A percentile compares a stretch with the other conserved stretches of the same genome.
These are phyloP conservation scores for Sylvilagus bachmani DNA, from an alignment of 2,113 vertebrate species.

Conservation along the genomic window DNA sequence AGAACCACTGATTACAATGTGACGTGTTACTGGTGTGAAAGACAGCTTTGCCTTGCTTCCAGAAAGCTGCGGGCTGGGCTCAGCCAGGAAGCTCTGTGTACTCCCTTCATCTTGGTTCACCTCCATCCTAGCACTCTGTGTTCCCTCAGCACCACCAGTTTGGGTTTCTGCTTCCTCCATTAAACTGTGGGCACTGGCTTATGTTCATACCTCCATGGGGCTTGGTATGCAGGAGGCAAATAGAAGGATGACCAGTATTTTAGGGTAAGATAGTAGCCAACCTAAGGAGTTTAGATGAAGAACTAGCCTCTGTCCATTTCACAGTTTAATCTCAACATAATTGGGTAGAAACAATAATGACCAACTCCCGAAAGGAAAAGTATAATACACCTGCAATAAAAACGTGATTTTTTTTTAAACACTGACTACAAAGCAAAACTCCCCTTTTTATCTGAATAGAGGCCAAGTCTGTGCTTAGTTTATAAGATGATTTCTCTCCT, in stretches of 20 bases:
- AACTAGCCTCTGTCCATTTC: neutral
- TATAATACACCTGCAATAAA: neutral
- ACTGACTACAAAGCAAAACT: neutral
- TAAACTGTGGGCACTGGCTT: neutral
- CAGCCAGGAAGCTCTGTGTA: neutral
- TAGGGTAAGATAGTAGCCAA: neutral
- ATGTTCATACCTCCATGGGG: accelerated
- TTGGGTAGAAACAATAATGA: neutral
- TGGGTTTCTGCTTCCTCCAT: neutral
- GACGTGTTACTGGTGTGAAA: accelerated
- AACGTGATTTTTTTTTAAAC: neutral
- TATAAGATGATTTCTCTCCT: neutral
- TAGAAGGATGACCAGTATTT: neutral
- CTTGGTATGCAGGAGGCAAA: neutral
- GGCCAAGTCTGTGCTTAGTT: neutral
- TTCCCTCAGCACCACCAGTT: no score
- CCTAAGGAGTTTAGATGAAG: neutral
- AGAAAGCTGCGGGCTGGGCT: neutral
- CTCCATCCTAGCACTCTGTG: no score
- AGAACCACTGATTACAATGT: neutral
- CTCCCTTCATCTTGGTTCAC: neutral
- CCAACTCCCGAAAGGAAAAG: neutral
- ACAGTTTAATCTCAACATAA: constrained; percentile 20
- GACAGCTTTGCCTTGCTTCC: neutral
- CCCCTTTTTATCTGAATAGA: neutral